A percentile compares a stretch with the other conserved stretches of the same genome.
Conservation (phyloP, 2,113 vertebrate species). For the Paratilapia polleni region DNA sequence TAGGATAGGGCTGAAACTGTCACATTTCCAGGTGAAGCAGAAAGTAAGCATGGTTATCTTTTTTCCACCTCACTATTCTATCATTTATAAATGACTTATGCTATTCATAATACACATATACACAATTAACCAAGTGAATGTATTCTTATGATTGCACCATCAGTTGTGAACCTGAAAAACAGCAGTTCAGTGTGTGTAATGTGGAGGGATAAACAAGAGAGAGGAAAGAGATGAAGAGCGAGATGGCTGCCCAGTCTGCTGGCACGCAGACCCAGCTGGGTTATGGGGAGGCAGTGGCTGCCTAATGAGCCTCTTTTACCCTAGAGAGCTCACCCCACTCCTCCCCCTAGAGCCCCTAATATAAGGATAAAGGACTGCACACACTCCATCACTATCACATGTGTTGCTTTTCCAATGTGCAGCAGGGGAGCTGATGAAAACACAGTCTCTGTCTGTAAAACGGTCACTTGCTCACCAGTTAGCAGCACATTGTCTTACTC, state of each 20-base stretch:
- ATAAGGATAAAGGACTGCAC: slow-evolving; percentile 73
- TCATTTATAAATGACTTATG: slow-evolving; percentile 10
- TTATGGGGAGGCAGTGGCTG: slow-evolving; percentile 73
- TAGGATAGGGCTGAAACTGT: background rate
- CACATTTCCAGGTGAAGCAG: background rate
- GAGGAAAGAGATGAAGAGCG: slow-evolving; percentile 63
- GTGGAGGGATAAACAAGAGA: slow-evolving; percentile 46
- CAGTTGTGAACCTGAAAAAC: slow-evolving; percentile 24
- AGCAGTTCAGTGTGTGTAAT: slow-evolving; percentile 38
- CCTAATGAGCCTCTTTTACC: slow-evolving; percentile 80
- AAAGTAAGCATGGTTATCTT: background rate
- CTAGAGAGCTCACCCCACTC: slow-evolving; percentile 73
- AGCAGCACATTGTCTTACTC: slow-evolving; percentile 20
- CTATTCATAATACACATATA: background rate
- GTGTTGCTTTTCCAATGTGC: slow-evolving; percentile 67
- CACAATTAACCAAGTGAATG: slow-evolving; percentile 24
- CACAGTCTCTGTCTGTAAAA: slow-evolving; percentile 44
- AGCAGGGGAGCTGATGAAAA: slow-evolving; percentile 67
- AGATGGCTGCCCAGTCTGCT: slow-evolving; percentile 73
- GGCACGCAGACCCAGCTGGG: slow-evolving; percentile 78
- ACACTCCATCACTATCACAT: slow-evolving; percentile 70
- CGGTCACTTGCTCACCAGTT: slow-evolving; percentile 45
- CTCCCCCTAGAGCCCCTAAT: slow-evolving; percentile 69
- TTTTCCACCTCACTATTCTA: background rate
- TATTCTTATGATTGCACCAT: slow-evolving; percentile 15